Base-by-base conservation (phyloP, 2,888 invertebrate genomes). In the Nymphalis polychloros region DNA sequence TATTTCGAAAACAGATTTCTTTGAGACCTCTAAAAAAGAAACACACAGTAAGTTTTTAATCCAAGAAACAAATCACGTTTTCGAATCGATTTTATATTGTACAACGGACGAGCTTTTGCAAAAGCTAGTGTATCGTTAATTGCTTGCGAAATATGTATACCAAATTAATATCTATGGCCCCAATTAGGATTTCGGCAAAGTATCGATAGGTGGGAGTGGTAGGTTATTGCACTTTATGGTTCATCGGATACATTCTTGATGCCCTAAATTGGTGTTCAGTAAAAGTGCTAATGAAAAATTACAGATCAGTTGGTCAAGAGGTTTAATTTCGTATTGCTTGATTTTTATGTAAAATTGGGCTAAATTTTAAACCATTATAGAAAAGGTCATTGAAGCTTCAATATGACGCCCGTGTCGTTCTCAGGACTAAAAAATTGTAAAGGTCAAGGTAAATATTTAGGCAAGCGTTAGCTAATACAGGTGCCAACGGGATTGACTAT, bases 211-310 rank as follows among this genome's bases (percentile, higher is more conserved):
- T 64, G 71, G 61, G 65, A 67, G 67, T 59, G 64, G 53, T 50
- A 64, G 75, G 72, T 75, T 72, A 73, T 72, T 70, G 72, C 69
- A 71, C 75, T 71, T 60, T 63, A 59, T 69, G 70, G 72, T 74
- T 71, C 70, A 65, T 67, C 70, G 68, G 71, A 67, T 72, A 66
- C 68, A 68, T 68, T 74, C 57, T 63, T 55, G 67, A 66, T 73
- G 73, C 70, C 73, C 76, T 65, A 69, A 73, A 74, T 75, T 63
- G 55, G 55, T 70, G 69, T 75, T 77, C 72, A 75, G 74, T 75
- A 79, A 79, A 80, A 81, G 78, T 76, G 78, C 75, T 52, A 50
- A 17, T 46, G 20, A 46, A 61, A 48, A 17, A 46, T 23, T 35
- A 35, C 8, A 0, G 10, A 50, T 19, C 19, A 20, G 13, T 10